These are phyloP conservation scores for Digitonthophagus gazella DNA, from an alignment of 2,888 invertebrate genomes.

Conservation along the genomic window DNA sequence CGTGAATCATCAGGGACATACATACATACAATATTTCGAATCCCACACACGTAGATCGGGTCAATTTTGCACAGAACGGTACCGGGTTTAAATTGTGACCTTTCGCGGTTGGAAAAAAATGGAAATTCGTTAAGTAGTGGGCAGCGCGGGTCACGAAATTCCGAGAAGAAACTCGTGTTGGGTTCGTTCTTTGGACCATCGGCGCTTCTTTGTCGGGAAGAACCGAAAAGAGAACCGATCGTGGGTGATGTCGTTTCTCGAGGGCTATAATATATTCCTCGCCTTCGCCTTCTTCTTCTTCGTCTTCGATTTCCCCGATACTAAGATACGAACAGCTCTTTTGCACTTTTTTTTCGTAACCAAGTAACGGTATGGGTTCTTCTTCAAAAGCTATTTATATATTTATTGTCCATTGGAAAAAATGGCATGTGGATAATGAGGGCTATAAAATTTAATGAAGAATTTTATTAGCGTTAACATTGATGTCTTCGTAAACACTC, in stretches of 20 bases:
- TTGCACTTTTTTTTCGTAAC: background rate
- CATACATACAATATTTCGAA: background rate
- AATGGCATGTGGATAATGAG: background rate
- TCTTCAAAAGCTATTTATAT: background rate
- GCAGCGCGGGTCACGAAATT: background rate
- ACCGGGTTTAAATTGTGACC: background rate
- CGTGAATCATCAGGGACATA: background rate
- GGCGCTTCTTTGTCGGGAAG: background rate
- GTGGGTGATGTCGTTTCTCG: background rate
- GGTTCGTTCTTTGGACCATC: background rate
- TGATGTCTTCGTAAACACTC: background rate
- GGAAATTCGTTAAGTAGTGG: background rate
- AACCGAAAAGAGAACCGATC: background rate
- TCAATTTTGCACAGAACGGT: background rate
- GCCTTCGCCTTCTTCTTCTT: too few species aligned
- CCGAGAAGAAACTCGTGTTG: too few species aligned
- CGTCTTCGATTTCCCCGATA: background rate
- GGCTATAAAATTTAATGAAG: background rate
- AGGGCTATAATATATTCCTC: background rate
- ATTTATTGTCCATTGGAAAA: background rate
- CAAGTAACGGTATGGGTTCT: background rate
- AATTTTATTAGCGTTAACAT: background rate
- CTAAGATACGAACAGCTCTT: too few species aligned
- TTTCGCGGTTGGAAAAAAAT: background rate
- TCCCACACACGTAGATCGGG: background rate